Percentiles rank a stretch among this genome's conserved stretches.
Conservation (phyloP, 2,888 invertebrate species). For the Rhaphigaster nebulosa region DNA sequence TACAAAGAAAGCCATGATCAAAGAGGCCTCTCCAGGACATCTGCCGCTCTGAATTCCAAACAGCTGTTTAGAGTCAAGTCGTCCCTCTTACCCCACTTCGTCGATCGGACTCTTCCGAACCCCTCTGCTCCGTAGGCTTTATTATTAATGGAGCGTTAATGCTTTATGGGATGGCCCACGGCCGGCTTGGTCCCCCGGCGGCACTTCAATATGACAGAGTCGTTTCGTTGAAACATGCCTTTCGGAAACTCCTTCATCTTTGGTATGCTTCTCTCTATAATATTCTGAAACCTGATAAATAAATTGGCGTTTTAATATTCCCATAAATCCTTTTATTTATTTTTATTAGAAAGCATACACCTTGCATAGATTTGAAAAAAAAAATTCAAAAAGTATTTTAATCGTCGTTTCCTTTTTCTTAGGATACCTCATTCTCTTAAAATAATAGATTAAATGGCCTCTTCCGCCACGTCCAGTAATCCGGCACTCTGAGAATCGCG, state of each 20-base stretch:
- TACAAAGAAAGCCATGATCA: constrained; percentile 40
- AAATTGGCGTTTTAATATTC: too few species aligned
- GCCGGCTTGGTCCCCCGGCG: not conserved
- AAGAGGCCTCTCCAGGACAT: not conserved
- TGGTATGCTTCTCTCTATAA: not conserved
- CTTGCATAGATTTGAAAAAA: too few species aligned
- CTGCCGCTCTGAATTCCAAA: not conserved
- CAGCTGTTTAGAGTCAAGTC: constrained; percentile 29
- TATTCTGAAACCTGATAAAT: not conserved
- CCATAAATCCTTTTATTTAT: too few species aligned
- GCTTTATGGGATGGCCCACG: not conserved
- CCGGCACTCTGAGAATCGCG: too few species aligned
- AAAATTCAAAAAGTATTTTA: too few species aligned
- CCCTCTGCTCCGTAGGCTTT: not conserved
- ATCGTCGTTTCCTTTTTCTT: too few species aligned
- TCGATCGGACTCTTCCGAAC: not conserved
- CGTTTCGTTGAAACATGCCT: not conserved
- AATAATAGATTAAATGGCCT: too few species aligned
- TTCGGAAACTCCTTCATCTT: not conserved
- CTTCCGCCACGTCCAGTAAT: too few species aligned
- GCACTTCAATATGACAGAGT: not conserved
- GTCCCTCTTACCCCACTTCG: not conserved
- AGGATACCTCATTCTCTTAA: too few species aligned
- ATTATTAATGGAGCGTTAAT: constrained; percentile 28
- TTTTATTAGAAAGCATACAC: too few species aligned